Evolutionary conservation across 1,140 invertebrate genomes (phyloP).

Genomic region (Nasonia giraulti): DNA sequence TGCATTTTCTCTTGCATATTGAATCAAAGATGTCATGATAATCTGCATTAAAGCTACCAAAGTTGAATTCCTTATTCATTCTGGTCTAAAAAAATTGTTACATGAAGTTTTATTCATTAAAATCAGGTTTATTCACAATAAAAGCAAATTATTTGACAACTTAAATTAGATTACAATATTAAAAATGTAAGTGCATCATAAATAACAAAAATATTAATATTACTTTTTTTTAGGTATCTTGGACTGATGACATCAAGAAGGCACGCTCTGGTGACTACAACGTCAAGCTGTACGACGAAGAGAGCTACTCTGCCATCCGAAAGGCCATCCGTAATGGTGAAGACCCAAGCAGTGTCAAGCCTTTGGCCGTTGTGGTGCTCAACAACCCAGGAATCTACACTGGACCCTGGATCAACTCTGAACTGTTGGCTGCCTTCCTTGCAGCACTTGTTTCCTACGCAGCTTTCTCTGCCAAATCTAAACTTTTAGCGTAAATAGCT

Average conservation of each 20-base stretch:
- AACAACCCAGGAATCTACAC: constrained; percentile 91
- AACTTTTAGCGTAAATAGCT: constrained; percentile 79
- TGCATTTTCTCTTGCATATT: no score
- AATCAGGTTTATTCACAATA: no score
- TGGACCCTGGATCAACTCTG: constrained; percentile 94
- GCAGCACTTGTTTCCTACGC: constrained; percentile 89
- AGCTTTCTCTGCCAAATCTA: constrained; percentile 89
- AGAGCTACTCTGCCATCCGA: constrained; percentile 88
- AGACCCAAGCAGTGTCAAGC: constrained; percentile 80
- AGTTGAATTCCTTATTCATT: no score
- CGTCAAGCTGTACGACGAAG: constrained; percentile 92
- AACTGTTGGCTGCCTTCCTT: constrained; percentile 88
- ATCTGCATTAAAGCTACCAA: no score
- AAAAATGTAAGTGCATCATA: neutral
- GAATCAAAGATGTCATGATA: no score
- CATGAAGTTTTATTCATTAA: no score
- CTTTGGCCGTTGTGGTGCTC: constrained; percentile 84
- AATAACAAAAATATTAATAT: neutral
- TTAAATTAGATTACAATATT: neutral
- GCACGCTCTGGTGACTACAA: constrained; percentile 85
- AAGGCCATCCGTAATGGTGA: constrained; percentile 84
- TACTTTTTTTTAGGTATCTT: constrained; percentile 83
- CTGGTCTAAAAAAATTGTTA: no score
- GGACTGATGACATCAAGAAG: constrained; percentile 90
- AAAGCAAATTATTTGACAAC: no score